Evolutionary conservation across 2,888 invertebrate genomes (phyloP).

Genomic region (Bellardia bayeri): DNA sequence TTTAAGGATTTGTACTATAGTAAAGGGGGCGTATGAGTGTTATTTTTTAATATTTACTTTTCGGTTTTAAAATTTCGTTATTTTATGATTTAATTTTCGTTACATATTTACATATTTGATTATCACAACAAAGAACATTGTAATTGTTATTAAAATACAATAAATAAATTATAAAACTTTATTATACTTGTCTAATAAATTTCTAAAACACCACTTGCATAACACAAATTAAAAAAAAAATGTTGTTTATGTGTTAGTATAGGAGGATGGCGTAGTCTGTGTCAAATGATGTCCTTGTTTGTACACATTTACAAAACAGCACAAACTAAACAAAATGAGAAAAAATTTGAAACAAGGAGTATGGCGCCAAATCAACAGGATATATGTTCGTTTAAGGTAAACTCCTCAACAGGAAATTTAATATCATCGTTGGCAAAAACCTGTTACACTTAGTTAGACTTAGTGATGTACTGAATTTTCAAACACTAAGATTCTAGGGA

Average conservation of each 20-base stretch:
- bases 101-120: too few species aligned
- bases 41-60: neutral
- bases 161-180: conserved; percentile 7
- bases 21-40: conserved; percentile 16
- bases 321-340: conserved; percentile 26
- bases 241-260: neutral
- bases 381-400: conserved; percentile 74
- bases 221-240: neutral
- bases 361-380: conserved; percentile 73
- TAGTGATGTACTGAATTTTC: neutral
- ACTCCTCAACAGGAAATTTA: conserved; percentile 78
- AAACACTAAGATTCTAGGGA: neutral
- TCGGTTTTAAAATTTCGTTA: neutral
- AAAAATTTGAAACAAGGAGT: conserved; percentile 7
- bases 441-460: conserved; percentile 13
- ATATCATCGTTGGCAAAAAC: conserved; percentile 74
- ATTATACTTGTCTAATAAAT: conserved; percentile 20
- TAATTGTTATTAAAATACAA: conserved; percentile 36
- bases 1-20: too few species aligned
- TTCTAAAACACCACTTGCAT: conserved; percentile 11
- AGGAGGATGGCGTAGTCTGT: neutral
- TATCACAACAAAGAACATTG: neutral
- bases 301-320: neutral
- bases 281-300: conserved; percentile 61
- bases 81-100: conserved; percentile 1